Evolutionary conservation across 2,113 vertebrate genomes (phyloP), one percentile per base, ranked within the genome.

Genomic region (Ranitomeya variabilis): DNA sequence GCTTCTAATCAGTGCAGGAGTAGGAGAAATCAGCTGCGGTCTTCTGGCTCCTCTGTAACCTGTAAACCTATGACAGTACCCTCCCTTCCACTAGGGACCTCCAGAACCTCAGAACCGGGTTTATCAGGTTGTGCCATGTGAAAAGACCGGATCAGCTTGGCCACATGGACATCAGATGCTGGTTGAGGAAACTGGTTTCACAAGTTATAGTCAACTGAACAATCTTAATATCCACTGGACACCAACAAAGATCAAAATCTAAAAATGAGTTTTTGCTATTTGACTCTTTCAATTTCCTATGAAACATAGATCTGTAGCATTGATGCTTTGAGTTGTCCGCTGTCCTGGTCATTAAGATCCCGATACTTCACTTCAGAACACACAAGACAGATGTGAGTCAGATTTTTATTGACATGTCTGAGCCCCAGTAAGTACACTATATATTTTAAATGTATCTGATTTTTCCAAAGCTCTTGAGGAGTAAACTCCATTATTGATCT

Each of bases 401-500:
- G 82, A 67, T 71, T 67, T 81, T 23, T 67, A 52, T 83, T 69
- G 62, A 81, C 80, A 62, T 81, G 45, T 81, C 80, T 21, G 31
- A 81, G 26, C 18, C 67, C 64, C 69, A 26, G 62, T 54, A 84
- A 64, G 51, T 69, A 84, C 66, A 55, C 64, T 84, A 55, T 55
- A 84, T 71, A 67, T 51, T 55, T 84, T 54, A 54, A 84, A 66
- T 18, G 45, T 69, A 84, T 64, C 16, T 45, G 60, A 64, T 83
- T 37, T 45, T 84, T 71, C n/a, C 71, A 15, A 15, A 69, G 45
- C 81, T 67, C 81, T 83, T 83, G 37, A 54, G 60, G 79, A 80
- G 81, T 83, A 83, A 84, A 69, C 69, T 76, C 84, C 54, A 76
- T 18, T 86, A 76, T 76, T 73, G 84, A 86, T 86, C 55, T 62